These are phyloP conservation scores for Thymelicus acteon DNA, from an alignment of 2,888 invertebrate genomes.

Conservation along the genomic window DNA sequence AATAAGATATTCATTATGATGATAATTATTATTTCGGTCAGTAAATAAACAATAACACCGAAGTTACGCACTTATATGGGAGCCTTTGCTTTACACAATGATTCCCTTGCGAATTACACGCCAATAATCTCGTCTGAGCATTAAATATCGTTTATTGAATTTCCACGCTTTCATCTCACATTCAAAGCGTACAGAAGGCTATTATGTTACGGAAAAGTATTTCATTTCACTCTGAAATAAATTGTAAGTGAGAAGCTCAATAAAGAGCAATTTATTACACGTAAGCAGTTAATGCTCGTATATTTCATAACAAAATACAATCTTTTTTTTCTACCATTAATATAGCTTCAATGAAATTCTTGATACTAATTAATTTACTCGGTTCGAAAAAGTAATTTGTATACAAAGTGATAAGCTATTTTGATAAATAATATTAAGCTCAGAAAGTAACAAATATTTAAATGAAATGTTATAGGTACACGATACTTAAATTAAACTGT, in stretches of 20 bases:
- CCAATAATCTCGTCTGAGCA: constrained; percentile 3
- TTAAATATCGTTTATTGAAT: constrained; percentile 11
- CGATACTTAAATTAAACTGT: too few species aligned
- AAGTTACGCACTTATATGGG: background rate
- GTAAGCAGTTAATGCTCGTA: constrained; percentile 18
- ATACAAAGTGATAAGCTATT: background rate
- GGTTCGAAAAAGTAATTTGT: background rate
- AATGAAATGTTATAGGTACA: too few species aligned
- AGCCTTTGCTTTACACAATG: background rate
- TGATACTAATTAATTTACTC: background rate
- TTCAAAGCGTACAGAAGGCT: constrained; percentile 21
- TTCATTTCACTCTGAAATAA: constrained; percentile 32
- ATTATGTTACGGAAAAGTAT: constrained; percentile 30
- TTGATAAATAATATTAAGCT: too few species aligned
- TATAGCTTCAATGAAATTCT: constrained; percentile 1
- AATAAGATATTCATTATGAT: too few species aligned
- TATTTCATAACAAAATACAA: constrained; percentile 23
- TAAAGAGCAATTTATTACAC: constrained; percentile 24
- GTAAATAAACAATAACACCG: background rate
- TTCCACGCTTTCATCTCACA: constrained; percentile 19
- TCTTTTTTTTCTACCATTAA: constrained; percentile 1
- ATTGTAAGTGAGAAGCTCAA: constrained; percentile 27
- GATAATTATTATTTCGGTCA: too few species aligned
- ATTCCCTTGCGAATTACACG: background rate
- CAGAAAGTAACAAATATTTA: too few species aligned